Evolutionary conservation across 2,888 invertebrate species (phyloP), one percentile per base, ranked within the genome.

Genomic region (Ophonus ardosiacus): DNA sequence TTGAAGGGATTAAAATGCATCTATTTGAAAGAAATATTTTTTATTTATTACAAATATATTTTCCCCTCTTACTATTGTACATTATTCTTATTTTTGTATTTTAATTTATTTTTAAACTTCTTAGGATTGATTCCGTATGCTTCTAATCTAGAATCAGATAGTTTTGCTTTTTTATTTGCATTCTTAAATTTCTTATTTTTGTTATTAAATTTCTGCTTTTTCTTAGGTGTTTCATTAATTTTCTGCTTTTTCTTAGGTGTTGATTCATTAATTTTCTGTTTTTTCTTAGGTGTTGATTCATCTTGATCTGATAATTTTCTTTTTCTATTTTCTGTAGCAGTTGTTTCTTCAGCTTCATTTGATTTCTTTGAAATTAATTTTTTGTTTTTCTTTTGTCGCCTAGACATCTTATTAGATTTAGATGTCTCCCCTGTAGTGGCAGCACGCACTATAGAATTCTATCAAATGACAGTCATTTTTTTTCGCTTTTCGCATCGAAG

Each of bases 91-190:
- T 40, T 93, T 86, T 93, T 93, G 87, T 95, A 96, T 89, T 95
- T 96, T 87, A 96, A 91, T 90, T 95, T 96, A 89, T 95, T 95
- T 89, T 95, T 95, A 88, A 96, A 97, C 90, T 97, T 97, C 89
- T 96, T 97, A 0, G 98, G 98, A 92, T 98, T 98, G 57, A 98
- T 94, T 81, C 98, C 98, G 90, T 97, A 99, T 0, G 98, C 98
- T 89, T 95, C 94, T 7, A 99, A 92, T 87, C 99, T 93, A 87
- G 96, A 96, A 90, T 97, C 96, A 1, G 96, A 94, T 31, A 96
- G 90, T 10, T 87, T 89, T 80, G 89, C 79, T 59, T 88, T 86
- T 24, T 84, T 74, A 13, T 82, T 59, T n/a, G n/a, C 56, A n/a
- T 24, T 86, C 7, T 85, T 81, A 63, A 86, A 85, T 13, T 85